Conservation (phyloP, 2,797 vertebrate genomes). For the Ceryle rudis region DNA sequence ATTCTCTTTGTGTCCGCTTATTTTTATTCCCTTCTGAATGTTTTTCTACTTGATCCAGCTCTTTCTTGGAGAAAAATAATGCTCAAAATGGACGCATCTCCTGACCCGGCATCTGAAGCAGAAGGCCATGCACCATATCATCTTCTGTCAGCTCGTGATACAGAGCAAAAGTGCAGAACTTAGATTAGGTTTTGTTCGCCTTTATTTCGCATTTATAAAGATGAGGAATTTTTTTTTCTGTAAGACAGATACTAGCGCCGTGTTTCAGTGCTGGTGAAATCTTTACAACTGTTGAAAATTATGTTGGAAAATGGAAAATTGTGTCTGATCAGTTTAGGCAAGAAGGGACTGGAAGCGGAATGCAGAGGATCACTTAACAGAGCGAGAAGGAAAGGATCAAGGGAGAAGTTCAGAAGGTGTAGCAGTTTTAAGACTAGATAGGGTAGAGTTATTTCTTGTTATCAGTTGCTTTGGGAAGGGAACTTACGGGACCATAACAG, state of each 20-base stretch:
- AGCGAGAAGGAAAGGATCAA: neutral
- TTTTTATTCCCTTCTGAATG: neutral
- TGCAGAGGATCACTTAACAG: neutral
- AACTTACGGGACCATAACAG: neutral
- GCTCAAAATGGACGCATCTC: neutral
- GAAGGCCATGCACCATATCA: accelerated
- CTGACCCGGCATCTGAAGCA: neutral
- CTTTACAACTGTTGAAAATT: neutral
- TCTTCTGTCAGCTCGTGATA: neutral
- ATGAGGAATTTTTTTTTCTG: neutral
- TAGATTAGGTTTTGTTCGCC: neutral
- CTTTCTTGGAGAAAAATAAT: neutral
- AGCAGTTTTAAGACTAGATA: neutral
- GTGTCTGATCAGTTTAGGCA: neutral
- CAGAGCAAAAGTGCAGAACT: neutral
- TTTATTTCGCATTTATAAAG: neutral
- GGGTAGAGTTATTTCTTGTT: neutral
- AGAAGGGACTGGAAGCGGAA: neutral
- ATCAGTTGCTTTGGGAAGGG: neutral
- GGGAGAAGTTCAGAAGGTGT: neutral
- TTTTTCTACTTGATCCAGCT: neutral
- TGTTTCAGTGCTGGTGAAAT: neutral
- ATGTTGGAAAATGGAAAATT: neutral
- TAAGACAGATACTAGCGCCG: neutral
- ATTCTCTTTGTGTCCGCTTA: neutral